Conservation (phyloP, 2,797 vertebrate genomes). For the Pseudotriccus pelzelni region DNA sequence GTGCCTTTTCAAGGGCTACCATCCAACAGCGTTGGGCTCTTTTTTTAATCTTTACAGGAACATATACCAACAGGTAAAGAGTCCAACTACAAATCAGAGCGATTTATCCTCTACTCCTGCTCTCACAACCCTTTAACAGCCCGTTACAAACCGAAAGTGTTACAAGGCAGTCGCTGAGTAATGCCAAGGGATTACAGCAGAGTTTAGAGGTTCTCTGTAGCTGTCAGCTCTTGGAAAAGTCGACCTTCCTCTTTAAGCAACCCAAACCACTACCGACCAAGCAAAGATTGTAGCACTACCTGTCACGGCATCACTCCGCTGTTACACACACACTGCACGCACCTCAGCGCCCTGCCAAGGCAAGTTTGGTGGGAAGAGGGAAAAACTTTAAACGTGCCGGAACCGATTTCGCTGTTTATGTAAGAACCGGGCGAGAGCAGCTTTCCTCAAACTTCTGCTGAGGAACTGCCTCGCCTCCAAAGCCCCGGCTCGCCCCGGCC, state of each 20-base stretch:
- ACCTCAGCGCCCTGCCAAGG: not conserved
- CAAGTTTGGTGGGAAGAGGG: not conserved
- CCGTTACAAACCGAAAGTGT: fast-evolving
- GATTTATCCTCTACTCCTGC: too few species aligned
- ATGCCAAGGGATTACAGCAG: fast-evolving
- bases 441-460: not conserved
- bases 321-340: fast-evolving
- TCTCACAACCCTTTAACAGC: not conserved
- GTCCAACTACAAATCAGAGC: not conserved
- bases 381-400: not conserved
- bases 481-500: fast-evolving
- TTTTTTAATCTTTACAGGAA: not conserved
- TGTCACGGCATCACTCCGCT: fast-evolving
- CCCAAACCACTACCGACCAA: not conserved
- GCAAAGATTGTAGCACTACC: not conserved
- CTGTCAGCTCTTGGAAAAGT: not conserved
- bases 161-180: not conserved
- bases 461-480: not conserved
- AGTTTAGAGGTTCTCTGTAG: not conserved
- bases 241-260: not conserved
- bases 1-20: not conserved
- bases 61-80: not conserved
- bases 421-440: not conserved
- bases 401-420: not conserved
- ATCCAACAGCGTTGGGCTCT: fast-evolving